phyloP scores from a whole-genome alignment of 2,113 vertebrate genomes.

The Mola mola region DNA sequence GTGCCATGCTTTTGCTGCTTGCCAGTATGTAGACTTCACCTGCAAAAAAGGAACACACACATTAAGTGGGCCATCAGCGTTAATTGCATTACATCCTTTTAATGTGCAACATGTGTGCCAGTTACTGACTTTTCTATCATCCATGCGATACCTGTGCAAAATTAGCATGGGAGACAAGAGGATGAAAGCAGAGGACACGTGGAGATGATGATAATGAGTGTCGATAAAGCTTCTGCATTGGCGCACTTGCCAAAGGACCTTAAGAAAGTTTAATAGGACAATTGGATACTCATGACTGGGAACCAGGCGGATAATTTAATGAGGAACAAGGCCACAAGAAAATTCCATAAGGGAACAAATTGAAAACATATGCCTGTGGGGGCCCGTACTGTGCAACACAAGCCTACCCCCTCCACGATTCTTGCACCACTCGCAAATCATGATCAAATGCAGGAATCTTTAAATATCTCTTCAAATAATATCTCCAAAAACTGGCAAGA shows the following conservation, averaged over 20 bases:
- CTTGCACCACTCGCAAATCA: slow-evolving; percentile 58
- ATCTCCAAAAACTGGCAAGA: slow-evolving; percentile 57
- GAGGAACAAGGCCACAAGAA: slow-evolving; percentile 74
- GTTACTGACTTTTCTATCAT: background rate
- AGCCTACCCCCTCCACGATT: slow-evolving; percentile 35
- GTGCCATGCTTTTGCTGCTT: slow-evolving; percentile 94
- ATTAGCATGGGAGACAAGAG: slow-evolving; percentile 7
- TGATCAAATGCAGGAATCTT: slow-evolving; percentile 69
- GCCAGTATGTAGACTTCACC: slow-evolving; percentile 96
- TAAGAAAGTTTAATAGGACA: slow-evolving; percentile 61
- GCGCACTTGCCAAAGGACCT: slow-evolving; percentile 65
- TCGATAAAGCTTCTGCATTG: slow-evolving; percentile 51
- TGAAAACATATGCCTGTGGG: slow-evolving; percentile 80
- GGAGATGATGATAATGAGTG: slow-evolving; percentile 17
- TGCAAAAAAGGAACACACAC: slow-evolving; percentile 72
- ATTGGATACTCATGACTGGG: slow-evolving; percentile 73
- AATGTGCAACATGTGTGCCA: background rate
- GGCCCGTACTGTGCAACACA: slow-evolving; percentile 56
- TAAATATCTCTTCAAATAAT: slow-evolving; percentile 61
- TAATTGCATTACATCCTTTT: slow-evolving; percentile 5
- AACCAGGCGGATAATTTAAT: slow-evolving; percentile 78
- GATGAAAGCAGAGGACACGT: slow-evolving; percentile 18
- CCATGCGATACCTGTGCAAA: background rate
- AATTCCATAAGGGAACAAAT: slow-evolving; percentile 75
- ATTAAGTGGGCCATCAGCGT: slow-evolving; percentile 15